Conservation (phyloP, 1,140 invertebrate genomes). For the Rhyacophila brunnea region DNA sequence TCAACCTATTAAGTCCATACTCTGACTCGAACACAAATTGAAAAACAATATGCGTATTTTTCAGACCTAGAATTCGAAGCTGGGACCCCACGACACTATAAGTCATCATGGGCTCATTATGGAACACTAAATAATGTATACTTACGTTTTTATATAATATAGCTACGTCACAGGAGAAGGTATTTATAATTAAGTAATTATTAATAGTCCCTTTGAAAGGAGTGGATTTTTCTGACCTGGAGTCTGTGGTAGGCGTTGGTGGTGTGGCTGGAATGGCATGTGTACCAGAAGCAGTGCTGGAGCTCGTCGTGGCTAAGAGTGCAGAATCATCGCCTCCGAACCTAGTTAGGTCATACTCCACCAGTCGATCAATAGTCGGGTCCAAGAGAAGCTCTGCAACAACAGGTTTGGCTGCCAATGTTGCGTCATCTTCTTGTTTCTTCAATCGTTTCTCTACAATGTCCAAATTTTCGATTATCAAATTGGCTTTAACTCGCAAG, state of each 20-base stretch:
- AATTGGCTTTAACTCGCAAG: slow-evolving; percentile 75
- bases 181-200: too few relatives aligned
- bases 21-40: too few relatives aligned
- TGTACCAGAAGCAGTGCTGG: slow-evolving; percentile 31
- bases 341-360: slow-evolving; percentile 72
- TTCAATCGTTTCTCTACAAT: slow-evolving; percentile 80
- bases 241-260: slow-evolving; percentile 46
- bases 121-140: too few relatives aligned
- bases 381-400: slow-evolving; percentile 71
- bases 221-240: slow-evolving; percentile 38
- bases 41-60: too few relatives aligned
- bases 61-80: too few relatives aligned
- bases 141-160: too few relatives aligned
- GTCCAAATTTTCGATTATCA: slow-evolving; percentile 84
- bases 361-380: slow-evolving; percentile 72
- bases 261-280: slow-evolving; percentile 39
- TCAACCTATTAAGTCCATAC: too few relatives aligned
- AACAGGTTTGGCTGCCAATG: slow-evolving; percentile 67
- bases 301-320: slow-evolving; percentile 30
- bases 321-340: slow-evolving; percentile 48
- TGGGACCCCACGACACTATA: too few relatives aligned
- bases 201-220: too few relatives aligned
- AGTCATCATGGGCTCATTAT: too few relatives aligned
- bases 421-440: slow-evolving; percentile 77
- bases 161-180: too few relatives aligned